Evolutionary conservation across 1,140 invertebrate species (phyloP).

Genomic region (Aphis craccivora): DNA sequence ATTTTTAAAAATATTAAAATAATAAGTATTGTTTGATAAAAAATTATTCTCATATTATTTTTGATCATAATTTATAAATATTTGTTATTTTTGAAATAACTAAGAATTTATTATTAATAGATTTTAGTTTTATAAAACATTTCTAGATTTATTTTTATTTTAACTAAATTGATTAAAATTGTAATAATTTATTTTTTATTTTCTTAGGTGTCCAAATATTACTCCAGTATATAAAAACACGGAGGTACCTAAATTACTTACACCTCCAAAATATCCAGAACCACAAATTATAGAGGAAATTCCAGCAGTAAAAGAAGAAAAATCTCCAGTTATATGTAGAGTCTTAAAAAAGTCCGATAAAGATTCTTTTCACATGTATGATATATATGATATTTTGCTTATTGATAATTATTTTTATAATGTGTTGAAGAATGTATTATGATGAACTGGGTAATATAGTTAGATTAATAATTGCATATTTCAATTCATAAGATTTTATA

Average conservation of each 20-base stretch:
- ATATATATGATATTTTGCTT: neutral
- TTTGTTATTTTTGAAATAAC: neutral
- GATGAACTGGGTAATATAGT: neutral
- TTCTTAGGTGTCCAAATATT: neutral
- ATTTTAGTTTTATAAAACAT: neutral
- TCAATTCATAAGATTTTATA: neutral
- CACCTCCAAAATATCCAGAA: neutral
- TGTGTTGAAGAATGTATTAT: neutral
- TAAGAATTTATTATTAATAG: neutral
- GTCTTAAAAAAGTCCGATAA: neutral
- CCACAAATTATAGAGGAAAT: no score
- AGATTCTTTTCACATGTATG: constrained; percentile 12
- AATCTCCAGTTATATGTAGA: constrained; percentile 33
- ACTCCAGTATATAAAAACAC: neutral
- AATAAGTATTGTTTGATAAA: no score
- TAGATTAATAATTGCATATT: neutral
- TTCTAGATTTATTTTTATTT: neutral
- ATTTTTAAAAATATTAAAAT: no score
- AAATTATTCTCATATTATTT: neutral
- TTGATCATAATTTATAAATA: neutral
- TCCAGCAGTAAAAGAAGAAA: neutral
- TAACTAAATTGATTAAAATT: neutral
- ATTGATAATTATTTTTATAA: neutral
- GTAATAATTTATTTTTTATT: neutral
- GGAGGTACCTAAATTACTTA: neutral